Percentiles rank a stretch among this genome's conserved stretches.
These are phyloP conservation scores for Bungarus multicinctus DNA, from an alignment of 2,113 vertebrate genomes.

Conservation along the genomic window DNA sequence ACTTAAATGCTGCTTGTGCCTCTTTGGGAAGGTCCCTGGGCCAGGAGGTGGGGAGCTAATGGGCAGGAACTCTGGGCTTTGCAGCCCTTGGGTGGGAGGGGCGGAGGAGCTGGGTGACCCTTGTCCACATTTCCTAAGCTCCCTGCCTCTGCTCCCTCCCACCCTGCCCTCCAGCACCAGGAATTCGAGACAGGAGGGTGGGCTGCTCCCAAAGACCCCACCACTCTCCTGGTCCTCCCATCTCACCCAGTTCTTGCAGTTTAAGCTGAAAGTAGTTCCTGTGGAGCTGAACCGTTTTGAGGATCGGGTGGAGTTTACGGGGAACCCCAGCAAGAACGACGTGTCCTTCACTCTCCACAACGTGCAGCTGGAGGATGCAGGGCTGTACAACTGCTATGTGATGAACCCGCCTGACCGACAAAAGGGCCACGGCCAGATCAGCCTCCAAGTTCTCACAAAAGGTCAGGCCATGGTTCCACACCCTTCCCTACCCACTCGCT, in stretches of 20 bases:
- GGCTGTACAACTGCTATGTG: conserved; percentile 88
- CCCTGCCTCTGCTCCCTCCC: not conserved
- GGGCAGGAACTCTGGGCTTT: not conserved
- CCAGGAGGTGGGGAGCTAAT: not conserved
- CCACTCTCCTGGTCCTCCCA: not conserved
- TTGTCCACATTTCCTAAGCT: not conserved
- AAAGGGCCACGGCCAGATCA: conserved; percentile 78
- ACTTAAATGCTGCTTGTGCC: not conserved
- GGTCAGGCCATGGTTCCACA: conserved; percentile 67
- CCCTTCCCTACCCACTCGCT: no score
- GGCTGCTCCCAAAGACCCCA: not conserved
- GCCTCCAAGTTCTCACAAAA: conserved; percentile 82
- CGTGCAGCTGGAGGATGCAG: conserved; percentile 83
- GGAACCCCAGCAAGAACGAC: conserved; percentile 89
- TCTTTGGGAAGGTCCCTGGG: no score
- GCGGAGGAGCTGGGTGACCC: not conserved
- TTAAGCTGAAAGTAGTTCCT: conserved; percentile 81
- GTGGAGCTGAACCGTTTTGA: conserved; percentile 78
- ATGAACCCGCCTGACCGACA: conserved; percentile 91
- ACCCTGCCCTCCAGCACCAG: not conserved
- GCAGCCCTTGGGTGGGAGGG: no score
- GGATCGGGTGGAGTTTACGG: conserved; percentile 86
- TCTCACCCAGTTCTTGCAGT: conserved; percentile 83
- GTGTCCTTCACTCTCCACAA: conserved; percentile 87
- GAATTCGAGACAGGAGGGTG: not conserved